phyloP scores from a whole-genome alignment of 2,113 vertebrate genomes.

The Chionomys nivalis region DNA sequence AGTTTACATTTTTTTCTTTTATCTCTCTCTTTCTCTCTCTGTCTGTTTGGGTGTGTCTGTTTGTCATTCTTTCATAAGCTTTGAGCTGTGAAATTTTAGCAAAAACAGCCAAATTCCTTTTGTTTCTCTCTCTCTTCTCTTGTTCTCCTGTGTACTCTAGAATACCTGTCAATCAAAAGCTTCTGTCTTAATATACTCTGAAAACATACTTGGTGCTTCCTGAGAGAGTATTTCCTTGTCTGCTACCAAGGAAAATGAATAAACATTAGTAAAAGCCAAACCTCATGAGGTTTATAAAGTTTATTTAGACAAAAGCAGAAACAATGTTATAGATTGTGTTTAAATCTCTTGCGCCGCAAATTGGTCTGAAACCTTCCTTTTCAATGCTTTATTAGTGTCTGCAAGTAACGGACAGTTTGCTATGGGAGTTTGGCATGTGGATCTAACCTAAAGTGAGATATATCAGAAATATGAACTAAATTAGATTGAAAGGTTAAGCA shows the following conservation, averaged over 20 bases:
- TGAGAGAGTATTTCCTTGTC: background rate
- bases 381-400: background rate
- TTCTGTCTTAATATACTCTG: conserved; percentile 32
- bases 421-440: background rate
- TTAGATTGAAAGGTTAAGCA: background rate
- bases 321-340: conserved; percentile 51
- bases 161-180: conserved; percentile 58
- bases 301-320: conserved; percentile 55
- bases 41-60: background rate
- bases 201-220: conserved; percentile 35
- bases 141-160: background rate
- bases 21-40: background rate
- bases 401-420: background rate
- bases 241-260: conserved; percentile 34
- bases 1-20: background rate
- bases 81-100: conserved; percentile 53
- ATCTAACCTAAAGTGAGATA: background rate
- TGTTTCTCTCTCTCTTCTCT: background rate
- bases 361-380: background rate
- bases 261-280: conserved; percentile 61
- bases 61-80: conserved; percentile 7
- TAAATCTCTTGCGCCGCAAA: conserved; percentile 38
- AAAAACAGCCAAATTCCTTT: conserved; percentile 13
- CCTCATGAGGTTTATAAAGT: conserved; percentile 32
- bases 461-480: conserved; percentile 2